Conservation (phyloP, 2,113 vertebrate genomes). For the Lophotis ruficrista region DNA sequence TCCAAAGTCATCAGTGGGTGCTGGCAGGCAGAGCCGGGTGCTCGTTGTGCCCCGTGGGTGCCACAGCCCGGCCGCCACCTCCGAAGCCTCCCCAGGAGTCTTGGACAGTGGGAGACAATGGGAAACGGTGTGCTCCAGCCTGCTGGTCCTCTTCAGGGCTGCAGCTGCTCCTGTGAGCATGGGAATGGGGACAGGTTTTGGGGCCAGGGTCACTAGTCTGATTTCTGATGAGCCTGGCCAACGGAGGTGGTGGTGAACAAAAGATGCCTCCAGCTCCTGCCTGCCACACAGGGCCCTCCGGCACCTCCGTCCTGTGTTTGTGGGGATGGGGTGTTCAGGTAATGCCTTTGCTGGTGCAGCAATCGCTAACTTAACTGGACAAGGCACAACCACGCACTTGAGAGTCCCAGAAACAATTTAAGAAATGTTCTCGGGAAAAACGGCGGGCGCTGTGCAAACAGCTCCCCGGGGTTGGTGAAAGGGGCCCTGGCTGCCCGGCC, state of each 20-base stretch:
- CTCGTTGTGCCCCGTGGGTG: not conserved
- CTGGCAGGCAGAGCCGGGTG: not conserved
- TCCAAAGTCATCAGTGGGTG: not conserved
- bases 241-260: not conserved
- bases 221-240: not conserved
- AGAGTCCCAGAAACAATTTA: conserved; percentile 62
- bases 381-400: not conserved
- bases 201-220: not conserved
- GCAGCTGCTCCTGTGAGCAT: not conserved
- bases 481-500: not conserved
- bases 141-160: not conserved
- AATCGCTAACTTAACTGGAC: not conserved
- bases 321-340: not conserved
- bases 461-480: not conserved
- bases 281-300: rapidly evolving
- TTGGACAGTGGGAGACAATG: not conserved
- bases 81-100: not conserved
- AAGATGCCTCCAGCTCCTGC: not conserved
- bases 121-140: not conserved
- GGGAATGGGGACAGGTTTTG: not conserved
- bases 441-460: conserved; percentile 50
- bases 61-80: not conserved
- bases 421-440: conserved; percentile 52
- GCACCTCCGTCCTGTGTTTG: not conserved
- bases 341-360: not conserved